A percentile compares a stretch with the other conserved stretches of the same genome.
Evolutionary conservation across 2,888 invertebrate genomes (phyloP).

Genomic region (Abrostola triplasia): DNA sequence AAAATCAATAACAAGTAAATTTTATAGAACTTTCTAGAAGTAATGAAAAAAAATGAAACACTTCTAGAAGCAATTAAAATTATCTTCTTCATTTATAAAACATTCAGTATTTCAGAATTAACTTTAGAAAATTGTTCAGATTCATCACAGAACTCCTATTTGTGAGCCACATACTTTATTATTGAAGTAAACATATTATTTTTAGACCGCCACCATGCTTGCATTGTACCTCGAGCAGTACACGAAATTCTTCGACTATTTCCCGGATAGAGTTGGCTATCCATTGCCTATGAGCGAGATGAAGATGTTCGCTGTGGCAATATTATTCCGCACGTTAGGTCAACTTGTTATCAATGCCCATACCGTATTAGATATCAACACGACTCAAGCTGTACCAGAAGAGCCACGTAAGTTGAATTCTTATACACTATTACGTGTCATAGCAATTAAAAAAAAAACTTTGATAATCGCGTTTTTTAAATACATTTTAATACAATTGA

Average conservation of each 20-base stretch:
- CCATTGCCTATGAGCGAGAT: slow-evolving; percentile 70
- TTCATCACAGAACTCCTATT: too few species aligned
- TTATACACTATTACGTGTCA: neutral
- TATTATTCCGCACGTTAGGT: slow-evolving; percentile 92
- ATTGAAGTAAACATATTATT: slow-evolving; percentile 1
- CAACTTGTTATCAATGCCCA: slow-evolving; percentile 95
- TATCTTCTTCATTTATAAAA: too few species aligned
- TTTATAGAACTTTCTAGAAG: too few species aligned
- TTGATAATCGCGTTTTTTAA: too few species aligned
- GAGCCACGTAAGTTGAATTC: slow-evolving; percentile 15
- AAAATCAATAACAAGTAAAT: too few species aligned
- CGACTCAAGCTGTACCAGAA: slow-evolving; percentile 45
- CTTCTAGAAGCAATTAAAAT: too few species aligned
- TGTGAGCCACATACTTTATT: neutral
- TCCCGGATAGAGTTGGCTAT: slow-evolving; percentile 76
- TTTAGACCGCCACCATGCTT: slow-evolving; percentile 90
- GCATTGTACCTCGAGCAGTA: slow-evolving; percentile 89
- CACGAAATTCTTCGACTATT: slow-evolving; percentile 90
- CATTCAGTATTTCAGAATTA: too few species aligned
- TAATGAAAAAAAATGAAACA: too few species aligned
- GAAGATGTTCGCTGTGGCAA: slow-evolving; percentile 89
- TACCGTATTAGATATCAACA: slow-evolving; percentile 81
- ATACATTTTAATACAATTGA: neutral
- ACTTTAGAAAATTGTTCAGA: too few species aligned
- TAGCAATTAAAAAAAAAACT: too few species aligned